A percentile compares a stretch with the other conserved stretches of the same genome.
Evolutionary conservation across 2,113 vertebrate genomes (phyloP).

Genomic region (Anoura caudifer): DNA sequence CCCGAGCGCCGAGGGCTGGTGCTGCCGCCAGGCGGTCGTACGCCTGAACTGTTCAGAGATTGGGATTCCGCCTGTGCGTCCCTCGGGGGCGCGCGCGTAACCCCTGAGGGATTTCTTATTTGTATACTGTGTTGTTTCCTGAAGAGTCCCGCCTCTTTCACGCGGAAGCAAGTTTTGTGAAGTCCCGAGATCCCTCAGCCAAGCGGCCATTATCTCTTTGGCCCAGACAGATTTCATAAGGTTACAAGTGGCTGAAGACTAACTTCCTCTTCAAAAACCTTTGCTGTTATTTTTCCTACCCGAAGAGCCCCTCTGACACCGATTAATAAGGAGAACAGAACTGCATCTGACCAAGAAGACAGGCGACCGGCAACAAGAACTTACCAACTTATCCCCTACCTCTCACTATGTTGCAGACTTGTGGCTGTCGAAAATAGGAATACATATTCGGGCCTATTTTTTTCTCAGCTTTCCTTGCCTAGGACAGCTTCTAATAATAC

Average conservation of each 20-base stretch:
- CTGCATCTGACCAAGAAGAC: not conserved
- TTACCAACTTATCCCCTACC: not conserved
- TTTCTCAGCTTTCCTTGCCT: not conserved
- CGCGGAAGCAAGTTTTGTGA: not conserved
- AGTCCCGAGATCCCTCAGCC: not conserved
- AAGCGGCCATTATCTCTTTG: not conserved
- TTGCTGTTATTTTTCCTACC: not conserved
- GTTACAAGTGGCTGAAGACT: not conserved
- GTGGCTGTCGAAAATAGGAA: not conserved
- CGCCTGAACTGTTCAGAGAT: fast-evolving
- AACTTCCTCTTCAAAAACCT: not conserved
- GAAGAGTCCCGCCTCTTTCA: too few relatives aligned
- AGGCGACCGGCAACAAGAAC: not conserved
- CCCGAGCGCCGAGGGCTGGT: fast-evolving
- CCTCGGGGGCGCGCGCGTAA: fast-evolving
- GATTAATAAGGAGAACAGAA: not conserved
- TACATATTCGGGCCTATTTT: not conserved
- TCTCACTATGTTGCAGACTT: not conserved
- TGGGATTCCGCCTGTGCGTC: fast-evolving
- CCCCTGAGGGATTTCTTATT: too few relatives aligned
- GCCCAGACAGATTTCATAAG: not conserved
- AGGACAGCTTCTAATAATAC: not conserved
- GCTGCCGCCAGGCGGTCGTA: fast-evolving
- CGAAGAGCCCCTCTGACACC: not conserved
- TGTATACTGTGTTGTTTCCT: too few relatives aligned